phyloP scores from a whole-genome alignment of 2,113 vertebrate genomes.

The Pelmatolapia mariae region DNA sequence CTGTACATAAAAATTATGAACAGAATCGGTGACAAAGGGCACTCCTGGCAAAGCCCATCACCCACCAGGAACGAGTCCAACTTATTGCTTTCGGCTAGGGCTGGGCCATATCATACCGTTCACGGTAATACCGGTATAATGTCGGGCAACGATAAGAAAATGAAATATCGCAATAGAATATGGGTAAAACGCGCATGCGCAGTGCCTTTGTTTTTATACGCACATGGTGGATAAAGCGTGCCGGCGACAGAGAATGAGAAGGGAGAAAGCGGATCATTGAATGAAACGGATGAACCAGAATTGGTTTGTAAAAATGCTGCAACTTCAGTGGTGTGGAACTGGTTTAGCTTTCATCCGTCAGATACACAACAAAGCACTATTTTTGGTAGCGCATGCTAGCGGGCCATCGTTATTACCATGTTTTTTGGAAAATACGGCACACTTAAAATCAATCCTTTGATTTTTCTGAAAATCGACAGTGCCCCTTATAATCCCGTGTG shows the following conservation, averaged over 20 bases:
- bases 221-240: background rate
- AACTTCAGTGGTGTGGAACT: background rate
- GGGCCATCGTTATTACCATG: no score
- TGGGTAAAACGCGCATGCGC: background rate
- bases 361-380: background rate
- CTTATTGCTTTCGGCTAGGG: background rate
- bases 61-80: background rate
- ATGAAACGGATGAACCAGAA: background rate
- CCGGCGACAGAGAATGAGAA: background rate
- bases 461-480: no score
- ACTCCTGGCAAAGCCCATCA: background rate
- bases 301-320: background rate
- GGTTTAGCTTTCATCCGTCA: background rate
- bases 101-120: background rate
- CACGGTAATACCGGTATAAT: background rate
- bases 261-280: fast-evolving
- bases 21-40: background rate
- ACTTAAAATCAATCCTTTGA: no score
- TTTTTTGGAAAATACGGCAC: no score
- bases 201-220: background rate
- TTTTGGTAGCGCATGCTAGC: no score
- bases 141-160: background rate
- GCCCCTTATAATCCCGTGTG: no score
- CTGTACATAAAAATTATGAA: background rate
- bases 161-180: background rate